Percentiles rank a stretch among this genome's conserved stretches.
These are phyloP conservation scores for Chelonus insularis DNA, from an alignment of 1,140 invertebrate genomes.

Conservation along the genomic window DNA sequence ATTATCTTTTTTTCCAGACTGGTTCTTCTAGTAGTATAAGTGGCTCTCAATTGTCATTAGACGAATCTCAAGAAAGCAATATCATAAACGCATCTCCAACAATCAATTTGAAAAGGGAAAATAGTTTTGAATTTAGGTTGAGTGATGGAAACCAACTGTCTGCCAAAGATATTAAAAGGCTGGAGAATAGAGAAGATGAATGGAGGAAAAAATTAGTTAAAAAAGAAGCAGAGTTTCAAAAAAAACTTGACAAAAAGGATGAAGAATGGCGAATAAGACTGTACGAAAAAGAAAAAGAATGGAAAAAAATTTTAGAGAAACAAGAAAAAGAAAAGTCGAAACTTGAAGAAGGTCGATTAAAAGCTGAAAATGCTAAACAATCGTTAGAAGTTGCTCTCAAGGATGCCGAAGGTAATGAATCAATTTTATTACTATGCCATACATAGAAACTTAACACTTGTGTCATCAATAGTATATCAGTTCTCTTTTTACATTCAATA, in stretches of 20 bases:
- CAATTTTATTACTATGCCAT: slow-evolving; percentile 15
- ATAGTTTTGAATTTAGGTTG: slow-evolving; percentile 49
- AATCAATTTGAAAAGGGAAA: slow-evolving; percentile 43
- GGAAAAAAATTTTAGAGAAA: slow-evolving; percentile 64
- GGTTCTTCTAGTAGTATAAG: slow-evolving; percentile 68
- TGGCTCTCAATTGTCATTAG: slow-evolving; percentile 55
- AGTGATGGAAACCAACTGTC: slow-evolving; percentile 51
- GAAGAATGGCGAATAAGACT: slow-evolving; percentile 59
- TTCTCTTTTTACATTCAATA: too few relatives aligned
- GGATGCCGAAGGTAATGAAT: slow-evolving; percentile 64
- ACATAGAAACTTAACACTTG: too few relatives aligned
- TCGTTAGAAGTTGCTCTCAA: slow-evolving; percentile 66
- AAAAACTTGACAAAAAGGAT: slow-evolving; percentile 64
- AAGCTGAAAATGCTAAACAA: slow-evolving; percentile 64
- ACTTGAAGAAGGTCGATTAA: slow-evolving; percentile 65
- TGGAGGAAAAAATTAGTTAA: slow-evolving; percentile 59
- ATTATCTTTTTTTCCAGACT: slow-evolving; percentile 36
- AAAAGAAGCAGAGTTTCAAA: slow-evolving; percentile 64
- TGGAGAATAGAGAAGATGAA: slow-evolving; percentile 62
- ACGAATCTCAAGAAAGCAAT: slow-evolving; percentile 48
- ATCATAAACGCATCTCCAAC: slow-evolving; percentile 38
- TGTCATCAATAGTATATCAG: too few relatives aligned
- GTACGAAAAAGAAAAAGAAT: slow-evolving; percentile 68
- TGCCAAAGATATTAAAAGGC: slow-evolving; percentile 55
- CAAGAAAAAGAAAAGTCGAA: slow-evolving; percentile 62